A percentile compares a stretch with the other conserved stretches of the same genome.
These are phyloP conservation scores for Bujurquina vittata DNA, from an alignment of 2,113 vertebrate species.

Conservation along the genomic window DNA sequence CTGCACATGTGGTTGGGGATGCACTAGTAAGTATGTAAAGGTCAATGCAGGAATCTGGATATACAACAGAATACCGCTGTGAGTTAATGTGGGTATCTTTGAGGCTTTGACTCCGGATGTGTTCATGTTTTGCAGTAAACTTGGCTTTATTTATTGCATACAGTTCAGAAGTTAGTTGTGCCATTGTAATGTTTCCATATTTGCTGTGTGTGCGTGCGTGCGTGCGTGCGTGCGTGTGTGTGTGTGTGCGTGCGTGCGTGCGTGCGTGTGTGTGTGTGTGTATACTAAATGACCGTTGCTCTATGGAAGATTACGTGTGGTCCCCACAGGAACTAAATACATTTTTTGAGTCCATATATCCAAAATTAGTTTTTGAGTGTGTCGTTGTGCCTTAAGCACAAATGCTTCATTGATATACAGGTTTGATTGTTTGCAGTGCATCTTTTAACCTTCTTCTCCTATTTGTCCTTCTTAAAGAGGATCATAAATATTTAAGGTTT, in stretches of 20 bases:
- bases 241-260: constrained; percentile 16
- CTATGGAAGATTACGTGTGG: constrained; percentile 24
- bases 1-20: constrained; percentile 32
- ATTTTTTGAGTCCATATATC: background rate
- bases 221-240: background rate
- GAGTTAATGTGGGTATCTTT: background rate
- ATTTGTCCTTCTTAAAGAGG: constrained; percentile 31
- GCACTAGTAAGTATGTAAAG: constrained; percentile 22
- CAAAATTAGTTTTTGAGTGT: background rate
- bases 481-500: constrained; percentile 57
- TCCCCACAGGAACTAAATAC: background rate
- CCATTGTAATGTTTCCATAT: background rate
- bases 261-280: constrained; percentile 21
- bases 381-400: background rate
- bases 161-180: background rate
- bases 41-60: constrained; percentile 12
- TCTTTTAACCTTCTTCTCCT: constrained; percentile 1
- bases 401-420: constrained; percentile 1
- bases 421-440: constrained; percentile 21
- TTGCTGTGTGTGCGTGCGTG: background rate
- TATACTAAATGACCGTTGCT: constrained; percentile 9
- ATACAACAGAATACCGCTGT: background rate
- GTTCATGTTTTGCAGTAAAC: background rate
- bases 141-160: background rate
- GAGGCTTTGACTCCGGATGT: background rate